A percentile compares a stretch with the other conserved stretches of the same genome.
Conservation (phyloP, 2,888 invertebrate species). For the Margaritifera margaritifera region DNA sequence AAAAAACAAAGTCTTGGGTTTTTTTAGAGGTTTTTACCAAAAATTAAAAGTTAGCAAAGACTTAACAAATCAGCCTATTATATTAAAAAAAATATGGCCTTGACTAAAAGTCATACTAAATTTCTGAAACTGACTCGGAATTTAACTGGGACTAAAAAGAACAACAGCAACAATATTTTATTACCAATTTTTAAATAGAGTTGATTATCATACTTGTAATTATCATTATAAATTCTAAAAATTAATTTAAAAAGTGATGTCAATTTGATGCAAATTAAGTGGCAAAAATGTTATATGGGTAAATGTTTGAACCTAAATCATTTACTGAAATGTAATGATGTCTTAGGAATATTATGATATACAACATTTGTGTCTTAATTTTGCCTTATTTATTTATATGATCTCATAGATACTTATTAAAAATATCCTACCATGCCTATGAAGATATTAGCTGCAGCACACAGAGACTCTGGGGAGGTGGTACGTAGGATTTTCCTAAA, state of each 20-base stretch:
- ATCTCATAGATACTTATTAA: too few species aligned
- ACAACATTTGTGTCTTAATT: too few species aligned
- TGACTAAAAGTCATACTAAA: not conserved
- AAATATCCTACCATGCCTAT: slow-evolving; percentile 86
- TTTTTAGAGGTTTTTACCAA: too few species aligned
- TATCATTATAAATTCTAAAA: not conserved
- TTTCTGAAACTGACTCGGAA: not conserved
- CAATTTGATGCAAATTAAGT: not conserved
- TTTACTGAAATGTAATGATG: too few species aligned
- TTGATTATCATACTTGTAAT: not conserved
- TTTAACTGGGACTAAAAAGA: not conserved
- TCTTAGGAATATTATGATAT: too few species aligned
- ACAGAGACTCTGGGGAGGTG: slow-evolving; percentile 95
- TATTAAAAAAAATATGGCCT: not conserved
- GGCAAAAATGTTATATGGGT: not conserved
- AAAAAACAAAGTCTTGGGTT: too few species aligned
- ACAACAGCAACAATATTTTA: not conserved
- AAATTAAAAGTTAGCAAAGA: too few species aligned
- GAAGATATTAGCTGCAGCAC: slow-evolving; percentile 93
- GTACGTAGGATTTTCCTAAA: slow-evolving; percentile 83
- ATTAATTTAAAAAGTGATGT: not conserved
- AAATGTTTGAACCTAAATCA: too few species aligned
- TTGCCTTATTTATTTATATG: too few species aligned
- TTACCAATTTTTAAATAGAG: not conserved
- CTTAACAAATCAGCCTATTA: too few species aligned